Evolutionary conservation across 92 coral and sea anemone genomes (phyloP).

Genomic region (Actinernus sp.): DNA sequence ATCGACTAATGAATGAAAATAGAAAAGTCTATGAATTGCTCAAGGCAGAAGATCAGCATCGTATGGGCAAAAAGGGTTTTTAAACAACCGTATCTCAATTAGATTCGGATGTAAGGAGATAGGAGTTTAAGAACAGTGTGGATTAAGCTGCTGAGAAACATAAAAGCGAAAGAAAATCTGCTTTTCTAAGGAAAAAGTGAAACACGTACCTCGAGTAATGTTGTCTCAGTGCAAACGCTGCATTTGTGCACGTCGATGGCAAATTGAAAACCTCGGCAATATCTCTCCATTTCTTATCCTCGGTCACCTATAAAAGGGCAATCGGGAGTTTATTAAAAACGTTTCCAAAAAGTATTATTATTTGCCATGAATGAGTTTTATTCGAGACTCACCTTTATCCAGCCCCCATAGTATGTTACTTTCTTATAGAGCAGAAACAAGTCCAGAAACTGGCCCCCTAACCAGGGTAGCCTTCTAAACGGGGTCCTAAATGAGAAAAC

Average conservation of each 20-base stretch:
- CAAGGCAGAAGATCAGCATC: no score
- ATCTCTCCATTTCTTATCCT: slow-evolving; percentile 94
- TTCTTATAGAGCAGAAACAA: slow-evolving; percentile 92
- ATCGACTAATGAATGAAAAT: no score
- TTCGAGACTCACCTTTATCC: slow-evolving; percentile 81
- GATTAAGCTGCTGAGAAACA: not conserved
- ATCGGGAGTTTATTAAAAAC: not conserved
- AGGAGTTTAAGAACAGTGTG: not conserved
- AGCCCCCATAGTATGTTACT: slow-evolving; percentile 92
- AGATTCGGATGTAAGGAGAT: not conserved
- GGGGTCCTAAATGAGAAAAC: slow-evolving; percentile 89
- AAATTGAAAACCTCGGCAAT: slow-evolving; percentile 93
- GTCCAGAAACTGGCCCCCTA: slow-evolving; percentile 97
- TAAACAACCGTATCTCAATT: not conserved
- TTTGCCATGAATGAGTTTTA: no score
- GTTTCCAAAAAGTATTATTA: not conserved
- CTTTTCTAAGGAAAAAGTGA: not conserved
- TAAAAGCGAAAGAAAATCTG: slow-evolving; percentile 13
- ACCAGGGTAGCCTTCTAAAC: slow-evolving; percentile 92
- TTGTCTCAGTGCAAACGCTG: slow-evolving; percentile 97
- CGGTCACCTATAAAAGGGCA: slow-evolving; percentile 78
- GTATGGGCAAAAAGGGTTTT: no score
- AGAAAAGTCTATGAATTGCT: no score
- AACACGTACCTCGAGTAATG: slow-evolving; percentile 85
- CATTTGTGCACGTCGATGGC: slow-evolving; percentile 97